phyloP scores from a whole-genome alignment of 1,140 invertebrate species.

The Drosophila pseudoananassae region DNA sequence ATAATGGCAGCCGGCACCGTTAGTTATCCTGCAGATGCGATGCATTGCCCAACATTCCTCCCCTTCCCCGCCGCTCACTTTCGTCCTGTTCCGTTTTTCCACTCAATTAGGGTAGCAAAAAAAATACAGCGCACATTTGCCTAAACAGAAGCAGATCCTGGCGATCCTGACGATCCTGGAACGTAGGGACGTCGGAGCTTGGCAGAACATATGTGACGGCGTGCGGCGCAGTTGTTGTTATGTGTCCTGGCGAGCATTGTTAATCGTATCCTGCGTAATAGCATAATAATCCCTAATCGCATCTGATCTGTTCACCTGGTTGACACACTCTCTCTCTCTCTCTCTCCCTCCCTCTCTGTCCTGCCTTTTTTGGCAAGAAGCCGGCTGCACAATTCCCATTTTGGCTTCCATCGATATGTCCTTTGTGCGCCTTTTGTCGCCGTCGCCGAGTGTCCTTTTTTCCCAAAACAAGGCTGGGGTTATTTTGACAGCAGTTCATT shows the following conservation, averaged over 20 bases:
- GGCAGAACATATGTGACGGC: constrained; percentile 73
- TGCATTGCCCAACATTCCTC: constrained; percentile 17
- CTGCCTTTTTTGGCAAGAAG: constrained; percentile 2
- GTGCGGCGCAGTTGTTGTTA: constrained; percentile 71
- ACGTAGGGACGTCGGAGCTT: constrained; percentile 18
- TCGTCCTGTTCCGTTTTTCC: constrained; percentile 49
- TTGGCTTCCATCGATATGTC: constrained; percentile 58
- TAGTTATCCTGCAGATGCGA: constrained; percentile 66
- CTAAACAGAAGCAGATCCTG: constrained; percentile 33
- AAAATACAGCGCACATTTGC: constrained; percentile 62
- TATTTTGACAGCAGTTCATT: constrained; percentile 83
- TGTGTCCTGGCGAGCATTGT: constrained; percentile 62
- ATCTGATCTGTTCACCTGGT: constrained; percentile 82
- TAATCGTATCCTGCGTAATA: constrained; percentile 82
- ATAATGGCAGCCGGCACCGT: constrained; percentile 69
- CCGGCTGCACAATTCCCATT: constrained; percentile 66
- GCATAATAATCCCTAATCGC: constrained; percentile 83
- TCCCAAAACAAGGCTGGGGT: constrained; percentile 58
- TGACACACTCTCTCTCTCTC: constrained; percentile 39
- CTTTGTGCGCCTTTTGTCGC: constrained; percentile 64
- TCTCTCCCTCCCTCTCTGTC: constrained; percentile 5
- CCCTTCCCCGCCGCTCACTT: neutral
- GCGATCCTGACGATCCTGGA: constrained; percentile 10
- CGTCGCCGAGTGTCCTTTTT: constrained; percentile 52
- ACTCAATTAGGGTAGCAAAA: constrained; percentile 82